phyloP scores from a whole-genome alignment of 2,888 invertebrate genomes.

The Drosophila mulleri region DNA sequence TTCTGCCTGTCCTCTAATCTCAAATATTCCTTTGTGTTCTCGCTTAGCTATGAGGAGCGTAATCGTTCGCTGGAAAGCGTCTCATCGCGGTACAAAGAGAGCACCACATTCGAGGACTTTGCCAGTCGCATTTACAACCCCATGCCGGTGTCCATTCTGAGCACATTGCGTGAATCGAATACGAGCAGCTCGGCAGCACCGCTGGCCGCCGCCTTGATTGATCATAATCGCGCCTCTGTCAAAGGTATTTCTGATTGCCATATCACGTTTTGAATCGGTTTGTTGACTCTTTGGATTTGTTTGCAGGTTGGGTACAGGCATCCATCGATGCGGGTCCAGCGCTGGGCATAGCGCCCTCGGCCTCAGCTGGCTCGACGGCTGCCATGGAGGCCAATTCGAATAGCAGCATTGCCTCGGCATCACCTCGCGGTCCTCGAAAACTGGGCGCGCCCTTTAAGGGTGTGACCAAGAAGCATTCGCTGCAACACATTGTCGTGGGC shows the following conservation, averaged over 20 bases:
- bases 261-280: background rate
- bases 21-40: background rate
- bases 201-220: constrained; percentile 87
- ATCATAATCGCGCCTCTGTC: constrained; percentile 85
- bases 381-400: constrained; percentile 78
- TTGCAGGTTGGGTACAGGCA: constrained; percentile 84
- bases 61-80: constrained; percentile 93
- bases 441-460: constrained; percentile 82
- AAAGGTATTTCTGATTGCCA: constrained; percentile 73
- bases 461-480: constrained; percentile 80
- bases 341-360: constrained; percentile 76
- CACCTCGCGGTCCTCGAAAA: constrained; percentile 83
- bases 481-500: constrained; percentile 71
- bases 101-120: constrained; percentile 96
- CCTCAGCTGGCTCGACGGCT: constrained; percentile 81
- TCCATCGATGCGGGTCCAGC: constrained; percentile 80
- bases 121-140: constrained; percentile 90
- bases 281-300: background rate
- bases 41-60: constrained; percentile 94
- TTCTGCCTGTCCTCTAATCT: background rate
- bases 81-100: constrained; percentile 93
- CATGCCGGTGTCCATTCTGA: constrained; percentile 84
- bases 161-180: constrained; percentile 74
- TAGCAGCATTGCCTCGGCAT: constrained; percentile 66
- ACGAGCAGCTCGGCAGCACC: constrained; percentile 83